Base-by-base conservation (phyloP, 2,888 invertebrate species). In the Dolichopus griseipennis region DNA sequence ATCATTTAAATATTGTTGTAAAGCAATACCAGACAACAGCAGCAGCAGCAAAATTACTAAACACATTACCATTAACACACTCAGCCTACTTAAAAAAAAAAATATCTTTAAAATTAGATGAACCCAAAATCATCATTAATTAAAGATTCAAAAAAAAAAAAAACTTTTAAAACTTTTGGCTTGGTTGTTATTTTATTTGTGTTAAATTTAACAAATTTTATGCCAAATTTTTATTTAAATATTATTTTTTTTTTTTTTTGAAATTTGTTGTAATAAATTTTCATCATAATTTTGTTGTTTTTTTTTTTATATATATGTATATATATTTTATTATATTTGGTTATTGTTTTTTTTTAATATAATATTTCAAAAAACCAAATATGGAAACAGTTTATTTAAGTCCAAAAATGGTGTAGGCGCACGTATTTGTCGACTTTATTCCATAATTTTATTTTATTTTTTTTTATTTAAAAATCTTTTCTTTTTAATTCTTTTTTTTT, bases 131-230 rank as follows among this genome's bases (percentile, higher is more conserved):
- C 5, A 41, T 52, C 9, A 52, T 52, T 52, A 52, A 52, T 52
- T 52, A 52, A 52, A 52, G n/a, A 52, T 37, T 37, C 15, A 52
- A 52, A 52, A 52, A 41, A 12, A 12, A 41, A 41, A 41, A 41
- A 15, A 41, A 41, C 41, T 9, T 41, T n/a, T 41, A 41, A 41
- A 12, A 41, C 15, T 41, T 41, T 41, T 12, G 41, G 41, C 8
- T 41, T 41, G 9, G 2, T 41, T 41, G 1, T 52, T 52, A n/a
- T 41, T 41, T 6, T 41, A 12, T 18, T 52, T 52, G 52, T 52
- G 52, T 52, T 52, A 52, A 52, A 52, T 52, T 52, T 52, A 52
- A 52, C 52, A 52, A 52, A 52, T 52, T 52, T 52, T 52, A 52
- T 52, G 52, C 52, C 52, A 52, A 52, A 52, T 52, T 52, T 37